phyloP scores from a whole-genome alignment of 1,140 invertebrate genomes.

The Drosophila hydei region DNA sequence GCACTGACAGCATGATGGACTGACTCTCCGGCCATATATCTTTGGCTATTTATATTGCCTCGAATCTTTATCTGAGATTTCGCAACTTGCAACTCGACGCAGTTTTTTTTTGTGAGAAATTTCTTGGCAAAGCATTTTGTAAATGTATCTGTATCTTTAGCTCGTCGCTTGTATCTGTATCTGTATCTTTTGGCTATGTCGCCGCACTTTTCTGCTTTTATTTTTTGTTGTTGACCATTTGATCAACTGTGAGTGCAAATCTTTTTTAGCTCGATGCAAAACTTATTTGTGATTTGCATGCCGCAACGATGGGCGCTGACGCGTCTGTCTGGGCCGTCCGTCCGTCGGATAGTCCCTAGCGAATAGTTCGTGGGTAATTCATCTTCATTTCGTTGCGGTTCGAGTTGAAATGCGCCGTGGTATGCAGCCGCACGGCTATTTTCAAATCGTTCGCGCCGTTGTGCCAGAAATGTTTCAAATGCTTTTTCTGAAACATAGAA shows the following conservation, averaged over 20 bases:
- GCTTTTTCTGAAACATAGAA: constrained; percentile 60
- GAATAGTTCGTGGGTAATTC: constrained; percentile 76
- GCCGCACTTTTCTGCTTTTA: constrained; percentile 35
- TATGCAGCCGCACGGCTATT: constrained; percentile 73
- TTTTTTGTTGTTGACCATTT: constrained; percentile 55
- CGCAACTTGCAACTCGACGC: constrained; percentile 67
- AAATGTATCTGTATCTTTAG: constrained; percentile 52
- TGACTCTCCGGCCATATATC: constrained; percentile 37
- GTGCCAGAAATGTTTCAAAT: constrained; percentile 82
- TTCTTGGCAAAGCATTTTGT: constrained; percentile 70
- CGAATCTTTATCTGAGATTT: constrained; percentile 76
- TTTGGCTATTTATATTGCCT: constrained; percentile 73
- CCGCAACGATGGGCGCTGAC: constrained; percentile 41
- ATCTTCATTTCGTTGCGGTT: constrained; percentile 83
- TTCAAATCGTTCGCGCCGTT: constrained; percentile 69
- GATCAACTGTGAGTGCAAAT: constrained; percentile 76
- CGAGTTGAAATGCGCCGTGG: constrained; percentile 80
- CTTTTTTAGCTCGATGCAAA: constrained; percentile 62
- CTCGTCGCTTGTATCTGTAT: constrained; percentile 14
- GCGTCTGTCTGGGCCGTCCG: background rate
- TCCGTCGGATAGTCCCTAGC: constrained; percentile 39
- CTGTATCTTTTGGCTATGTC: constrained; percentile 38
- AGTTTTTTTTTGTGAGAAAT: constrained; percentile 30
- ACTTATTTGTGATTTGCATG: constrained; percentile 78
- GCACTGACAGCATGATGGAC: constrained; percentile 17